Evolutionary conservation across 2,797 vertebrate species (phyloP), one percentile per base, ranked within the genome.

Genomic region (Oryzias dopingdopingensis): DNA sequence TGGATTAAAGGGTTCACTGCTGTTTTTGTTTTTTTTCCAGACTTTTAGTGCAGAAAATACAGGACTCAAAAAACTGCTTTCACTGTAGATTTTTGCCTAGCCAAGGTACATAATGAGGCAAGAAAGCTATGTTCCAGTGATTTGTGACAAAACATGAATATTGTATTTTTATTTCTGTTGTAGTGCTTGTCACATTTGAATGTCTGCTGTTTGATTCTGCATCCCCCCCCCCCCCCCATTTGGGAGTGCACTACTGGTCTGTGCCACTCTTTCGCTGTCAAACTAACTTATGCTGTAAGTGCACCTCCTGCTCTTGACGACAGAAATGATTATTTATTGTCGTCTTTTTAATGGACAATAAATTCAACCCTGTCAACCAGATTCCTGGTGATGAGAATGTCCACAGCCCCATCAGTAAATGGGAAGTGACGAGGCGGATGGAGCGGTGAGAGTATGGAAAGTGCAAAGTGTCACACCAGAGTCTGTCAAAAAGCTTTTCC

Each of bases 401-500:
- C 74, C 59, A 50, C 68, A 63, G 72, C 65, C 85, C 75, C 71
- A 67, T 80, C 65, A 70, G 73, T 82, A 87, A 91, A 92, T 85
- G 62, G 71, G 72, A 89, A 87, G 83, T 88, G 91, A 91, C 90
- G 89, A 62, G 76, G 52, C 52, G 90, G 89, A 88, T 90, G 86
- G 76, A 66, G 49, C 56, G 49, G 77, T 56, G 81, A 82, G 76
- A 71, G 81, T 80, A 4, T 7, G 86, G 79, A 82, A 72, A 69
- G 84, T 85, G 77, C 63, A 85, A 85, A 87, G 86, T 86, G 89
- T 91, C 86, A 86, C 74, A 77, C 69, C 62, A 58, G 50, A 66
- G 68, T 53, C 85, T 87, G 87, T 90, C 87, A 90, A 71, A 85
- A 88, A 53, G 70, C 61, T 81, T 80, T 86, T 79, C 55, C 82